Evolutionary conservation across 2,797 vertebrate species (phyloP).

Genomic region (Eremophila alpestris): DNA sequence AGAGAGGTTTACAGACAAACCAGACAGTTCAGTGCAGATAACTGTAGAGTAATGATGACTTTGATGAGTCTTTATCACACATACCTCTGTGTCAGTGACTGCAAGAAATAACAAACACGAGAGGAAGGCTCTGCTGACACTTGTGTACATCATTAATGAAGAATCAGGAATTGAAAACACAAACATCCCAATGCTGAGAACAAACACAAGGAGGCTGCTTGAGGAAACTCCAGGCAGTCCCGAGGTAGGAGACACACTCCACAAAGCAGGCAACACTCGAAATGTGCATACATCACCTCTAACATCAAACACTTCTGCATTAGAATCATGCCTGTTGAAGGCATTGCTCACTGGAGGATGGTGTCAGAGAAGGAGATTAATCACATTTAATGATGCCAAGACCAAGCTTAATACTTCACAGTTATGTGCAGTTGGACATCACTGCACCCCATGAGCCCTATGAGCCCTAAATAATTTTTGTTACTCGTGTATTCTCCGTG

Average conservation of each 20-base stretch:
- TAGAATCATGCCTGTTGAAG: not conserved
- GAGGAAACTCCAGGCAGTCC: not conserved
- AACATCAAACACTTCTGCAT: not conserved
- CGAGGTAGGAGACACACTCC: not conserved
- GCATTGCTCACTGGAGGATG: not conserved
- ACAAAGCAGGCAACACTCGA: not conserved
- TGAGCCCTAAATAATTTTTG: constrained; percentile 10
- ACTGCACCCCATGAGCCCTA: not conserved
- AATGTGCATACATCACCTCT: not conserved
- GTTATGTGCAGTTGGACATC: not conserved
- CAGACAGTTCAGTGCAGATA: constrained; percentile 30
- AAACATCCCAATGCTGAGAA: not conserved
- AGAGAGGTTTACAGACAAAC: constrained; percentile 35
- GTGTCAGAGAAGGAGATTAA: constrained; percentile 25
- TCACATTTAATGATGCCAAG: constrained; percentile 8
- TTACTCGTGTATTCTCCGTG: not conserved
- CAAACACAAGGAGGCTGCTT: not conserved
- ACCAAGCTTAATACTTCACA: constrained; percentile 38
- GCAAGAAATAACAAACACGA: not conserved
- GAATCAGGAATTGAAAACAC: not conserved
- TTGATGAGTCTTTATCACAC: constrained; percentile 61
- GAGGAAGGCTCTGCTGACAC: not conserved
- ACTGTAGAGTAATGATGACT: constrained; percentile 20
- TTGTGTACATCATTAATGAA: not conserved
- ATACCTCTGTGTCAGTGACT: not conserved